Percentiles rank a stretch among this genome's conserved stretches.
Conservation (phyloP, 1,140 invertebrate species). For the Eurosta solidaginis region DNA sequence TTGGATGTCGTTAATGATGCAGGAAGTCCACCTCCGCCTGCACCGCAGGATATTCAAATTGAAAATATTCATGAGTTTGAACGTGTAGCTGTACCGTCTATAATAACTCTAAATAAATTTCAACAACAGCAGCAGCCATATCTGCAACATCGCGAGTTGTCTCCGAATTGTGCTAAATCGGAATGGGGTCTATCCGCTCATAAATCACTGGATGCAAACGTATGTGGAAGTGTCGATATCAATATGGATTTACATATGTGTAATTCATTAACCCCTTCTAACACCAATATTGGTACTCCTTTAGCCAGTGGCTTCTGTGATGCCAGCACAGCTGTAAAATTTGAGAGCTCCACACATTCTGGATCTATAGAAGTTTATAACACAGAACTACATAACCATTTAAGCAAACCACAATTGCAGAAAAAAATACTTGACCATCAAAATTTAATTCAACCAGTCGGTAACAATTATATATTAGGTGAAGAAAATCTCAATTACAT, state of each 20-base stretch:
- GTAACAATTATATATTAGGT: constrained; percentile 42
- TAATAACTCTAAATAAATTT: background rate
- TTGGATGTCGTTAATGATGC: constrained; percentile 58
- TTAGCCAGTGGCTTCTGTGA: too few relatives aligned
- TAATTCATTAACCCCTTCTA: too few relatives aligned
- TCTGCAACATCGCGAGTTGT: constrained; percentile 52
- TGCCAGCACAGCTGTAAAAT: too few relatives aligned
- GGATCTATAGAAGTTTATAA: too few relatives aligned
- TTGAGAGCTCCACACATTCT: too few relatives aligned
- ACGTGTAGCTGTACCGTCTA: background rate
- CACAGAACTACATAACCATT: too few relatives aligned
- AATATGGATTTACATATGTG: too few relatives aligned
- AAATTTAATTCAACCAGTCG: background rate
- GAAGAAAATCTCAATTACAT: constrained; percentile 58
- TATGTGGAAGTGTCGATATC: too few relatives aligned
- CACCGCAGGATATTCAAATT: constrained; percentile 62
- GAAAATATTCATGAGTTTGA: background rate
- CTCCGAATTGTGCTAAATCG: constrained; percentile 73
- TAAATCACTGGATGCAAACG: too few relatives aligned
- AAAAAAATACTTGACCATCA: constrained; percentile 30
- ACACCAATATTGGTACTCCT: too few relatives aligned
- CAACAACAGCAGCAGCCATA: background rate
- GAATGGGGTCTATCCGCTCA: constrained; percentile 84
- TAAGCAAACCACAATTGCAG: background rate
- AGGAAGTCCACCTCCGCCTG: constrained; percentile 78